Conservation (phyloP, 2,797 vertebrate species). For the Remorina albescens region DNA sequence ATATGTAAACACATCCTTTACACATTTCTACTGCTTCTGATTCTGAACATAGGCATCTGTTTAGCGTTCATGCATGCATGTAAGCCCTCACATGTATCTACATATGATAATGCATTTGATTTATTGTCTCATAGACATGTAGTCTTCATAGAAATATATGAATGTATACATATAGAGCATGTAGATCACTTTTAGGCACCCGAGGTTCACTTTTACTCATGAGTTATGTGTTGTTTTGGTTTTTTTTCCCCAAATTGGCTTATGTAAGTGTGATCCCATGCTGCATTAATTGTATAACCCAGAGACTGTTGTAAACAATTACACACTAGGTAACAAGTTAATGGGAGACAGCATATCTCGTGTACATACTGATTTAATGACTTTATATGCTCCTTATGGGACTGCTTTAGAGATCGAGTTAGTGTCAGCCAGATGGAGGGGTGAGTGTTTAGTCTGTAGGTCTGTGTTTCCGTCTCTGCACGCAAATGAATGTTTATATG, state of each 20-base stretch:
- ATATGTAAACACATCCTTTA: constrained; percentile 4
- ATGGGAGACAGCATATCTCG: constrained; percentile 53
- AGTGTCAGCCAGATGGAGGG: constrained; percentile 55
- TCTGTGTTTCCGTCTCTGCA: constrained; percentile 31
- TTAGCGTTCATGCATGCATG: constrained; percentile 22
- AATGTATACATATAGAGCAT: constrained; percentile 4
- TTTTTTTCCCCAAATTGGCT: constrained; percentile 11
- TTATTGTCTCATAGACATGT: constrained; percentile 14
- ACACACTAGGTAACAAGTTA: constrained; percentile 60
- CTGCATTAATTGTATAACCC: constrained; percentile 53
- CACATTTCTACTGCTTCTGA: background rate
- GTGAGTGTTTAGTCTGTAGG: constrained; percentile 33
- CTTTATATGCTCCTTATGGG: constrained; percentile 48
- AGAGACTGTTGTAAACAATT: constrained; percentile 53
- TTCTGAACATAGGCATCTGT: constrained; percentile 21
- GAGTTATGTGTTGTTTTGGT: constrained; percentile 20
- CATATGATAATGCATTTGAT: constrained; percentile 16
- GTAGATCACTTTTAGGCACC: constrained; percentile 37
- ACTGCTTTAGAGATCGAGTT: constrained; percentile 16
- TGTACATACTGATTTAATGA: constrained; percentile 55
- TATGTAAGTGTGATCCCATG: constrained; percentile 38
- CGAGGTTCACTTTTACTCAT: constrained; percentile 25
- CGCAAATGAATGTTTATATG: constrained; percentile 32
- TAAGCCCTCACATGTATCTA: background rate
- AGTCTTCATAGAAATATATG: constrained; percentile 19